Base-by-base conservation (phyloP, 2,888 invertebrate species). In the Leucoptera coffeella region DNA sequence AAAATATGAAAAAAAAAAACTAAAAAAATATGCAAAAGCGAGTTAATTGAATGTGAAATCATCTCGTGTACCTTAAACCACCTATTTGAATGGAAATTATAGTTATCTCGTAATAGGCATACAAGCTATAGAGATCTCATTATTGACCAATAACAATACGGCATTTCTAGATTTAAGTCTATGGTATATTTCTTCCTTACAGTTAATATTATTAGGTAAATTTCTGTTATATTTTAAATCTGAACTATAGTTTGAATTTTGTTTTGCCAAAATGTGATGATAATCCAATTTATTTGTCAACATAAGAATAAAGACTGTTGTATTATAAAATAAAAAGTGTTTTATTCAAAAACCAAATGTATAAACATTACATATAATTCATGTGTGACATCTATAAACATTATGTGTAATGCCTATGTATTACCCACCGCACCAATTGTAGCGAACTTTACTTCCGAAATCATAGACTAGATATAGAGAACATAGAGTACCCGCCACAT, bases 301-400 rank as follows among this genome's bases (percentile, higher is more conserved):
- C 58, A 58, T 67, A 67, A 65, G 59, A 69, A 62, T 65, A 65
- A 69, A 69, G 67, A 67, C 67, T 67, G 67, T 67, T 65, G 67
- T 67, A 67, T 53, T 60, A 64, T 64, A 64, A 52, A 55, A 50
- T 47, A 17, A 7, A 7, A 9, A 7, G 6, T 17, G 6, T 6
- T 17, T 17, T 17, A 17, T 17, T 17, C 17, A 17, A 17, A 6
- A 17, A 9, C 6, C 17, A 17, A 17, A 9, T 17, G 9, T 17
- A 17, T 17, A 6, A 7, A 17, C 9, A 17, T 17, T 6, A 17
- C 6, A 7, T 7, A 17, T 7, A 17, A 17, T 17, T 17, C n/a
- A n/a, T n/a, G n/a, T n/a, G n/a, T n/a, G n/a, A n/a, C n/a, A n/a
- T n/a, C n/a, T n/a, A n/a, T n/a, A n/a, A n/a, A n/a, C n/a, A n/a